Base-by-base conservation (phyloP, 2,888 invertebrate species). In the Mesopsocus fuscifrons region DNA sequence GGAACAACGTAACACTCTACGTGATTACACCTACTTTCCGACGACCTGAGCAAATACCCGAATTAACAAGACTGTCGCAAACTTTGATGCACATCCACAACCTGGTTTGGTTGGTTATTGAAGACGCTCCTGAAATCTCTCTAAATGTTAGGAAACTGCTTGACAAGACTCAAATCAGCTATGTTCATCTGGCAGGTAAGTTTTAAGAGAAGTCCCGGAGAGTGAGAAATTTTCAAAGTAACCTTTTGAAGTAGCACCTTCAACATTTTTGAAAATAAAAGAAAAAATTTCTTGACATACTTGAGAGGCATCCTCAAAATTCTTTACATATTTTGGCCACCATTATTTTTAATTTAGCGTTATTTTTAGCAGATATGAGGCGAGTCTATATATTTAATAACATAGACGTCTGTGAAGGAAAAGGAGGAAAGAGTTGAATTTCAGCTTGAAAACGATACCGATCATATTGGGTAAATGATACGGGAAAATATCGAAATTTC, bases 11-110 rank as follows among this genome's bases (percentile, higher is more conserved):
- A 48, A 70, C 72, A 15, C 54, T 75, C 49, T 75, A 72, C 54
- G 68, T 75, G 50, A 71, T 83, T 46, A 82, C 82, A 46, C 81
- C 82, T 46, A 82, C 82, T 30, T 78, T 77, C 56, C 66, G 70
- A 49, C 66, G 81, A 51, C 72, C 78, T 26, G 78, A 80, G 56
- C 85, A 87, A 60, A 68, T 79, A 53, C 76, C 87, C 5, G 85
- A 87, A 57, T 61, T 88, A 46, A 84, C 81, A 30, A 62, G 80
- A 48, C 60, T 83, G 48, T 69, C 73, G 2, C 74, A 82, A 50
- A 79, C 79, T 1, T 60, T 83, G 40, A 69, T 73, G 59, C 71
- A 73, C 56, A 68, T 79, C 17, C 63, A 65, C 44, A 72, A 74
- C 55, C 56, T 82, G 31, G 68, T 74, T 51, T 82, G 82, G 82